Evolutionary conservation across 2,888 invertebrate species (phyloP).

Genomic region (Mermis nigrescens): DNA sequence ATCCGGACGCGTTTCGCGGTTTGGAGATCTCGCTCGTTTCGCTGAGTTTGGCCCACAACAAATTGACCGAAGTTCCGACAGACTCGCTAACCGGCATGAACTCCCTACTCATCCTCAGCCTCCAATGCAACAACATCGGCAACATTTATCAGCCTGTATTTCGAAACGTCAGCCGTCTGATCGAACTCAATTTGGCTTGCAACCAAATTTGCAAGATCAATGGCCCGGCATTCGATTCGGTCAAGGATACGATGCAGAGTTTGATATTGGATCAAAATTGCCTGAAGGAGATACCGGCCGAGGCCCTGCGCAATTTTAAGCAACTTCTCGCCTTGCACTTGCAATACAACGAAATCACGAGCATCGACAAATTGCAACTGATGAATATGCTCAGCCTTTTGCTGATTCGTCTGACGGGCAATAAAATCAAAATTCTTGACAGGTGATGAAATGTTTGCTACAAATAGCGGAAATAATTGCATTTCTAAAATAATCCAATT

Average conservation of each 20-base stretch:
- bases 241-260: conserved; percentile 26
- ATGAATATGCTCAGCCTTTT: conserved; percentile 29
- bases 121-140: conserved; percentile 27
- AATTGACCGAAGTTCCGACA: conserved; percentile 19
- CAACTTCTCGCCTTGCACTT: conserved; percentile 28
- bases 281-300: conserved; percentile 19
- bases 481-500: no score
- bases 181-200: conserved; percentile 26
- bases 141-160: conserved; percentile 22
- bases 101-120: conserved; percentile 22
- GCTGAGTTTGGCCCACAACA: conserved; percentile 21
- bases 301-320: conserved; percentile 29
- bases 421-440: conserved; percentile 22
- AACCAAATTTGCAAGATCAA: conserved; percentile 27
- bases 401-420: conserved; percentile 27
- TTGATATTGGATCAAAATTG: conserved; percentile 29
- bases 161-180: conserved; percentile 25
- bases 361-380: conserved; percentile 25
- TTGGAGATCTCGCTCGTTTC: conserved; percentile 25
- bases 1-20: conserved; percentile 24
- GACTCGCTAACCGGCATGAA: conserved; percentile 16
- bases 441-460: no score
- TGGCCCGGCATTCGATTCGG: conserved; percentile 24
- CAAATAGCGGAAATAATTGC: no score
- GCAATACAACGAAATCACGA: conserved; percentile 24